Conservation (phyloP, 2,797 vertebrate genomes). For the Strix occidentalis region DNA sequence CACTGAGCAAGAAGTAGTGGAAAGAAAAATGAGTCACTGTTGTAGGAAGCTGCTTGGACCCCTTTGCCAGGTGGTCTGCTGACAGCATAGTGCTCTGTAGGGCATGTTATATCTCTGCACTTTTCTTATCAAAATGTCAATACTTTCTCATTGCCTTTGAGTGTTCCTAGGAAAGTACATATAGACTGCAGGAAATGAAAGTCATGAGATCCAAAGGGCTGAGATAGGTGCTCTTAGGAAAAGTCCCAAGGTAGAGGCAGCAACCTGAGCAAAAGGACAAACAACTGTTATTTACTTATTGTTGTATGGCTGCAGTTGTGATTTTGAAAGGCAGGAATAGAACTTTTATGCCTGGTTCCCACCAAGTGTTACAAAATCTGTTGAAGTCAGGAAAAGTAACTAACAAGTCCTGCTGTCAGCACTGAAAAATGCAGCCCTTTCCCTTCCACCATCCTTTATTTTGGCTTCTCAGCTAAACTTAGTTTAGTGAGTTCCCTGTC, state of each 20-base stretch:
- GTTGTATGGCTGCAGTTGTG: neutral
- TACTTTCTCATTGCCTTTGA: constrained; percentile 37
- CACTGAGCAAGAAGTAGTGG: neutral
- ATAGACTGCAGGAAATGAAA: constrained; percentile 10
- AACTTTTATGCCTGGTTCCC: neutral
- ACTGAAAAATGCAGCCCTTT: neutral
- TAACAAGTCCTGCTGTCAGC: neutral
- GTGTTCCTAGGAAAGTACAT: constrained; percentile 23
- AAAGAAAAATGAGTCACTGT: neutral
- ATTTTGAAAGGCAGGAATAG: neutral
- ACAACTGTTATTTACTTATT: neutral
- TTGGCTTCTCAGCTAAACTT: neutral
- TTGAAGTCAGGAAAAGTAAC: neutral
- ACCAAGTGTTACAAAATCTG: neutral
- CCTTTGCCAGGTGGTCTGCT: neutral
- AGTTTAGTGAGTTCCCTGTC: neutral
- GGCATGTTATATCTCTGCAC: neutral
- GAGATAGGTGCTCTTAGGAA: neutral
- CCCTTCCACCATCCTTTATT: neutral
- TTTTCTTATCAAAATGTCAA: constrained; percentile 62
- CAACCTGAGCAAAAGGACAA: neutral
- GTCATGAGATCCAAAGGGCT: constrained; percentile 7
- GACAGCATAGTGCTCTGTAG: neutral
- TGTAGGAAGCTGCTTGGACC: neutral
- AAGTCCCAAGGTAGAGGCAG: neutral